phyloP scores from a whole-genome alignment of 2,113 vertebrate genomes.

The Okapia johnstoni region DNA sequence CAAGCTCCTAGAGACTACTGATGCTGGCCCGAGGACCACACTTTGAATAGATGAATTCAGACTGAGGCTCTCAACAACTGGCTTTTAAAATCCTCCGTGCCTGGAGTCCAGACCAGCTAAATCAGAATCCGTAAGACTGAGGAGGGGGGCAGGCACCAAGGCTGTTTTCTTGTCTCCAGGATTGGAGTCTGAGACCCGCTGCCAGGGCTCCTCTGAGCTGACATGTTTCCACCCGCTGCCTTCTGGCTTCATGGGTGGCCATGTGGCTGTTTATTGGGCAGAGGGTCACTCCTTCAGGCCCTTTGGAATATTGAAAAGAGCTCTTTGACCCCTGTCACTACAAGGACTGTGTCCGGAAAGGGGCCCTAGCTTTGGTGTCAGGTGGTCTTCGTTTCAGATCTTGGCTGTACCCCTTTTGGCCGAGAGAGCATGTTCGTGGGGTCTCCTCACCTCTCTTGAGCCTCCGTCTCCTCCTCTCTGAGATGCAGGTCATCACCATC shows the following conservation, averaged over 20 bases:
- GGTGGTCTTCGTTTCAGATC: background rate
- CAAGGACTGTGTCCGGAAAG: background rate
- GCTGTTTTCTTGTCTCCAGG: background rate
- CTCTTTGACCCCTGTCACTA: background rate
- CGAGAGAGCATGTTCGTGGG: rapidly evolving
- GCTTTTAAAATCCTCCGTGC: background rate
- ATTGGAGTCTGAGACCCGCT: rapidly evolving
- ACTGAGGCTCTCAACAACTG: background rate
- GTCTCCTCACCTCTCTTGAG: background rate
- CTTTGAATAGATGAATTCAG: background rate
- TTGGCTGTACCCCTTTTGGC: background rate
- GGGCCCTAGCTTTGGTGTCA: background rate
- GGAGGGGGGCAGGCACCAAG: rapidly evolving
- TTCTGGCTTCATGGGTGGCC: background rate
- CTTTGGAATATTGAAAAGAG: too few relatives aligned
- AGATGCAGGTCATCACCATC: background rate
- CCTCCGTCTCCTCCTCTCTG: background rate
- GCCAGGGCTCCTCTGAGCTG: background rate
- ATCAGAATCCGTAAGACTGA: rapidly evolving
- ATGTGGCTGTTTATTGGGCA: background rate
- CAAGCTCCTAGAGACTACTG: rapidly evolving
- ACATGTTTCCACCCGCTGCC: background rate
- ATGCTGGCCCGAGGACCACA: background rate
- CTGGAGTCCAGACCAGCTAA: background rate
- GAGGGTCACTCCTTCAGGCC: too few relatives aligned